A percentile compares a stretch with the other conserved stretches of the same genome.
These are phyloP conservation scores for Periparus ater DNA, from an alignment of 2,797 vertebrate genomes.

Conservation along the genomic window DNA sequence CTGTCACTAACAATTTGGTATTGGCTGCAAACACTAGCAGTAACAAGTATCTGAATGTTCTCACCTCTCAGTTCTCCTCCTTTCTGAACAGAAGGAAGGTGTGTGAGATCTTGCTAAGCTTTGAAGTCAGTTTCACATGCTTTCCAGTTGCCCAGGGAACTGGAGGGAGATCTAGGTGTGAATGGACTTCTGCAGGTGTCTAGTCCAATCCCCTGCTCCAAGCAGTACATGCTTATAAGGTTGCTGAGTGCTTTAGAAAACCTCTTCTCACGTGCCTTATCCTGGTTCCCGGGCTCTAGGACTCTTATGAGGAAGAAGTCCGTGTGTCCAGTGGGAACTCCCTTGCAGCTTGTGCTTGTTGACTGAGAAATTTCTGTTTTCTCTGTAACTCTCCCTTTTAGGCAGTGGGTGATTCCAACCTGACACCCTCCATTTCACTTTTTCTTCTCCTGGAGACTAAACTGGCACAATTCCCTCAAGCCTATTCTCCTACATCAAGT, in stretches of 20 bases:
- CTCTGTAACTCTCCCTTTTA: background rate
- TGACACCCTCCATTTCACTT: background rate
- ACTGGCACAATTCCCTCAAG: background rate
- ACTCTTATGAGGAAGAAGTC: background rate
- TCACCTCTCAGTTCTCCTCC: background rate
- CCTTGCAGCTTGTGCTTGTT: background rate
- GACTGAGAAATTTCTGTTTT: background rate
- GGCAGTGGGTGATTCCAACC: background rate
- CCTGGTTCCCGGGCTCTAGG: background rate
- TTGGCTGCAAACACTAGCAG: background rate
- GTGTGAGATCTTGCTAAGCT: background rate
- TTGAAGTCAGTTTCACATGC: background rate
- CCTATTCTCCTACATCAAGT: accelerated
- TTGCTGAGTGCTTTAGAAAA: background rate
- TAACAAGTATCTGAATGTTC: background rate
- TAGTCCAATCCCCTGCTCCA: background rate
- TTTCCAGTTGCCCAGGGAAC: background rate
- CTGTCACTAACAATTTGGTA: background rate
- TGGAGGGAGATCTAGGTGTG: background rate
- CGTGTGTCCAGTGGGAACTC: background rate
- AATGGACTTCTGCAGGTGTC: background rate
- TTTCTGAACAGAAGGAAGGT: background rate
- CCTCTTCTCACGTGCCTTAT: background rate
- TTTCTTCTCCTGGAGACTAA: background rate
- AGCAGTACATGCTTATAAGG: background rate